Conservation (phyloP, 2,888 invertebrate species). For the Parelbella ahira region DNA sequence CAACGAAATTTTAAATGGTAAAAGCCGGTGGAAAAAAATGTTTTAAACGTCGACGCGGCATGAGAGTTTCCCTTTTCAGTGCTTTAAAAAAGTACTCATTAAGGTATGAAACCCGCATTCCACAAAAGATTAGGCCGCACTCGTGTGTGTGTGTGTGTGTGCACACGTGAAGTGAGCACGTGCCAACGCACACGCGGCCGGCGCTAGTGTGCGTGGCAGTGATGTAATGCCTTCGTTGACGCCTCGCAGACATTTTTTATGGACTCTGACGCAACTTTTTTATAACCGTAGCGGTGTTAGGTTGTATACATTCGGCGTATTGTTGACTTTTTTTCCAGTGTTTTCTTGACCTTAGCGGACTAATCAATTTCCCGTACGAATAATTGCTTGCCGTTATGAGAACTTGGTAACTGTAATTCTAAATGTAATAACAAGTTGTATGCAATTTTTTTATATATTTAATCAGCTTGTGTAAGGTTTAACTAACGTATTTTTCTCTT, state of each 20-base stretch:
- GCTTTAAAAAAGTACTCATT: conserved; percentile 67
- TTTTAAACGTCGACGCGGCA: conserved; percentile 39
- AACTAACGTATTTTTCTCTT: conserved; percentile 29
- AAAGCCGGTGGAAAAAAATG: no score
- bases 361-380: no score
- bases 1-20: conserved; percentile 34
- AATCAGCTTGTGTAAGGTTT: not conserved
- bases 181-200: conserved; percentile 30
- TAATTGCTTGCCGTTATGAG: no score
- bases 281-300: conserved; percentile 59
- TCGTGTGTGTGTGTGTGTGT: conserved; percentile 31
- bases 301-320: conserved; percentile 28
- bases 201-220: conserved; percentile 41
- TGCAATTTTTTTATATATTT: not conserved
- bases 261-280: conserved; percentile 76
- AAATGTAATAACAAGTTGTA: no score
- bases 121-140: conserved; percentile 72
- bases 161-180: conserved; percentile 38
- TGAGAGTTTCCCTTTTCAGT: conserved; percentile 70
- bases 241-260: conserved; percentile 79
- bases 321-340: conserved; percentile 10
- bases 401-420: no score
- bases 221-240: conserved; percentile 74
- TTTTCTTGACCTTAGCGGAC: conserved; percentile 15
- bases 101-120: conserved; percentile 74